phyloP scores from a whole-genome alignment of 2,888 invertebrate species.

The Andrena marginata region DNA sequence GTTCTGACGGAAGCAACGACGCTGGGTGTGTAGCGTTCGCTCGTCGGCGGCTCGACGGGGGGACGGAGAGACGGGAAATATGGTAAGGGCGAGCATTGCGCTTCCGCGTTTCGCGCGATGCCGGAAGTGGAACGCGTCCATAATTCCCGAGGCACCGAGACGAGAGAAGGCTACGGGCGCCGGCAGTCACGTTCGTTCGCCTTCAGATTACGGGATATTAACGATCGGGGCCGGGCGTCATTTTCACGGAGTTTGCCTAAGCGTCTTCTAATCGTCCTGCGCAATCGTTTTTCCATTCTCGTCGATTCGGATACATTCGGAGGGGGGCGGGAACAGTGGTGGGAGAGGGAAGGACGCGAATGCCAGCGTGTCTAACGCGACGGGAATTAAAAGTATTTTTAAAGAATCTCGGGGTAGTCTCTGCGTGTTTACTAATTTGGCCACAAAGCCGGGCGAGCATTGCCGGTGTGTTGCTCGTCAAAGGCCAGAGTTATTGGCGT shows the following conservation, averaged over 20 bases:
- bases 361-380: neutral
- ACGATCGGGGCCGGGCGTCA: constrained; percentile 46
- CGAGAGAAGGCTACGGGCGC: constrained; percentile 21
- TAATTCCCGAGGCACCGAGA: constrained; percentile 61
- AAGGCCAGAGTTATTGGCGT: constrained; percentile 15
- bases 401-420: neutral
- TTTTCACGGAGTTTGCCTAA: constrained; percentile 20
- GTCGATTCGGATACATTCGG: neutral
- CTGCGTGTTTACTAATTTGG: neutral
- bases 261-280: constrained; percentile 15
- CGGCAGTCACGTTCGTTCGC: constrained; percentile 56
- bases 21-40: neutral
- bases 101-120: constrained; percentile 64
- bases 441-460: neutral
- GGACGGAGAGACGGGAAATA: neutral
- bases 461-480: neutral
- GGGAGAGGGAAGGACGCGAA: too few relatives aligned
- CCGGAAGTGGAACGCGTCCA: constrained; percentile 72
- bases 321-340: neutral
- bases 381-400: neutral
- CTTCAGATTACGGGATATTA: constrained; percentile 66
- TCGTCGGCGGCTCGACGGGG: neutral
- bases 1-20: constrained; percentile 1
- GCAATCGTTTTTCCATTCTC: constrained; percentile 12
- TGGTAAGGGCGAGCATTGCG: constrained; percentile 32